Evolutionary conservation across 23 tunicate species (phyloP), one percentile per base, ranked within the genome.

Genomic region (Oikopleura vanhoeffeni): DNA sequence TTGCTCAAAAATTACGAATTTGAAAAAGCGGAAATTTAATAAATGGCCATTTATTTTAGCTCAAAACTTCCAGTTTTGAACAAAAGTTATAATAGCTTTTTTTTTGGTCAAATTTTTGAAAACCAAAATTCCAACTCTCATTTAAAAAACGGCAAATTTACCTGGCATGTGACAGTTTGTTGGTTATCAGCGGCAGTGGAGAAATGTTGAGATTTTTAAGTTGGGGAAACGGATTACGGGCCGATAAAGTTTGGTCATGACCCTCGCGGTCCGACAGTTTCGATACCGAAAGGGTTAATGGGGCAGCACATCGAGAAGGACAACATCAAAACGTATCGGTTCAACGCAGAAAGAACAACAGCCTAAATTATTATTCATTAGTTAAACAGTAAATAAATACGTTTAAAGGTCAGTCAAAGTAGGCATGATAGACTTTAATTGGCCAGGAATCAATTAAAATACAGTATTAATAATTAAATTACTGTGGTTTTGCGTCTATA

Each of bases 181-280:
- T 95, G 99, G 87, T 87, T 90, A 87, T 95, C 99, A 40, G 93
- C 89, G 83, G 96, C 96, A 39, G 99, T 95, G 0, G 99, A 95
- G 76, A 95, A 95, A 49, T 90, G 88, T 83, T 95, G 91, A 39
- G 96, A 90, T 57, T 90, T 95, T 83, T 90, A 90, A 82, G 99
- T 95, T 0, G 99, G 99, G 39, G 90, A 89, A 39, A 89, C 99
- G 83, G 99, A 87, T 88, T 95, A 90, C 41, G 96, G 89, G 0
- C 85, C 85, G 83, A 95, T 95, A 40, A n/a, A 95, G 86, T 76
- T 90, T 90, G 60, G 96, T 90, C 99, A 95, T 95, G 30, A 95
- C 99, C 0, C 99, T 96, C n/a, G n/a, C n/a, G n/a, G n/a, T 38
- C 99, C 99, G 60, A 91, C 99, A 36, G 99, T 95, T 95, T 95